These are phyloP conservation scores for Cataglyphis albicans DNA, from an alignment of 2,888 invertebrate species.

Conservation along the genomic window DNA sequence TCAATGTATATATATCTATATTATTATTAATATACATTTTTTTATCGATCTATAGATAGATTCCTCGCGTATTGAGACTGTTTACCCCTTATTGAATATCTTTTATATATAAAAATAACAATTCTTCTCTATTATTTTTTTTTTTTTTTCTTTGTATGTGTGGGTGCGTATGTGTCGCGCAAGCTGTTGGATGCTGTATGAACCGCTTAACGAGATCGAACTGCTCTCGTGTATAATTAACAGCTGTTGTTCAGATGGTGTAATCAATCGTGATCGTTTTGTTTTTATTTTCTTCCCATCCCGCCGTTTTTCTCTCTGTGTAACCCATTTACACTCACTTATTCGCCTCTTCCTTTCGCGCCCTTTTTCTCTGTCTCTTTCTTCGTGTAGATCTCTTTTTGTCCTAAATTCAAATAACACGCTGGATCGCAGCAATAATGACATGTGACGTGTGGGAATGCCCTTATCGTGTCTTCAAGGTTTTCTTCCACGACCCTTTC, in stretches of 20 bases:
- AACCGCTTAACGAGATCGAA: slow-evolving; percentile 27
- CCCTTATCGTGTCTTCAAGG: not conserved
- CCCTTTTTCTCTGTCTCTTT: not conserved
- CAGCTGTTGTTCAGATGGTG: slow-evolving; percentile 22
- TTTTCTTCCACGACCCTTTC: not conserved
- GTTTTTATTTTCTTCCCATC: not conserved
- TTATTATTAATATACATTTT: slow-evolving; percentile 2
- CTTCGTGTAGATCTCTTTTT: slow-evolving; percentile 5
- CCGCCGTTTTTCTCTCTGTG: slow-evolving; percentile 49
- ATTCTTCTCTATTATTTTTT: not conserved
- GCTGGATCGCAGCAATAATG: slow-evolving; percentile 22
- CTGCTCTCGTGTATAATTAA: slow-evolving; percentile 27
- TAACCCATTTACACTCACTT: slow-evolving; percentile 21
- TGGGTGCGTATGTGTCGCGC: not conserved
- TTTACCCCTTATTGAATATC: too few species aligned
- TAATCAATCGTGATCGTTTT: slow-evolving; percentile 15
- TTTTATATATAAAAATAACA: slow-evolving; percentile 6
- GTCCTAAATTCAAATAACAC: not conserved
- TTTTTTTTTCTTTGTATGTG: not conserved
- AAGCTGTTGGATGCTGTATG: slow-evolving; percentile 35
- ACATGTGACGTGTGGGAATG: slow-evolving; percentile 24
- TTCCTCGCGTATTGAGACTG: not conserved
- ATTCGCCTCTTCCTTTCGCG: slow-evolving; percentile 2
- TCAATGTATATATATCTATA: not conserved
- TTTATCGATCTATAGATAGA: slow-evolving; percentile 12